Percentiles rank a stretch among this genome's conserved stretches.
Conservation (phyloP, 1,140 invertebrate species). For the Drosophila azteca region DNA sequence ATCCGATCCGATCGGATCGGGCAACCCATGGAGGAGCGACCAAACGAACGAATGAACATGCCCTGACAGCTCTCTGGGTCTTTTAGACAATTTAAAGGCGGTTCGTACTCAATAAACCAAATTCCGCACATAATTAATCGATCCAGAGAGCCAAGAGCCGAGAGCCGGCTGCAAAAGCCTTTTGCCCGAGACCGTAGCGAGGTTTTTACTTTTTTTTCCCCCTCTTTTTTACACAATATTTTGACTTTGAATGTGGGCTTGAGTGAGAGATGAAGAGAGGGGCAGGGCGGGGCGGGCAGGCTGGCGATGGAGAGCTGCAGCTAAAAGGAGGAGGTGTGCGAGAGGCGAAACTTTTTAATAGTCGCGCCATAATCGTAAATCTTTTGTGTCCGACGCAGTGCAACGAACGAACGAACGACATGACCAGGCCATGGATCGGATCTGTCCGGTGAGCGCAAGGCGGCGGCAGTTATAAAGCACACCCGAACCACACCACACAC, state of each 20-base stretch:
- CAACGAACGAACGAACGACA: slow-evolving; percentile 60
- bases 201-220: slow-evolving; percentile 4
- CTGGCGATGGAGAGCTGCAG: slow-evolving; percentile 1
- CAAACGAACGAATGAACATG: slow-evolving; percentile 28
- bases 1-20: slow-evolving; percentile 30
- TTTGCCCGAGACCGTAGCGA: slow-evolving; percentile 7
- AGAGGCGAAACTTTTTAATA: slow-evolving; percentile 82
- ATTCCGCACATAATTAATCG: slow-evolving; percentile 82
- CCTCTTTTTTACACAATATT: slow-evolving; percentile 58
- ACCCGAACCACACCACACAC: slow-evolving; percentile 15
- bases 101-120: slow-evolving; percentile 82
- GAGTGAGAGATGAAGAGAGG: slow-evolving; percentile 39
- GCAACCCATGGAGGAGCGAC: neutral
- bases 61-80: slow-evolving; percentile 73
- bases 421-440: slow-evolving; percentile 57
- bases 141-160: slow-evolving; percentile 41
- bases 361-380: slow-evolving; percentile 82
- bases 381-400: slow-evolving; percentile 81
- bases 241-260: slow-evolving; percentile 77
- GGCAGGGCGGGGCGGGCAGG: neutral
- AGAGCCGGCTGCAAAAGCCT: slow-evolving; percentile 41
- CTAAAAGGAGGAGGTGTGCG: slow-evolving; percentile 53
- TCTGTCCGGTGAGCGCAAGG: neutral
- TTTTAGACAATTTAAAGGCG: slow-evolving; percentile 82
- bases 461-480: slow-evolving; percentile 37